A percentile compares a stretch with the other conserved stretches of the same genome.
phyloP scores from a whole-genome alignment of 2,797 vertebrate species.

The Linurgus olivaceus region DNA sequence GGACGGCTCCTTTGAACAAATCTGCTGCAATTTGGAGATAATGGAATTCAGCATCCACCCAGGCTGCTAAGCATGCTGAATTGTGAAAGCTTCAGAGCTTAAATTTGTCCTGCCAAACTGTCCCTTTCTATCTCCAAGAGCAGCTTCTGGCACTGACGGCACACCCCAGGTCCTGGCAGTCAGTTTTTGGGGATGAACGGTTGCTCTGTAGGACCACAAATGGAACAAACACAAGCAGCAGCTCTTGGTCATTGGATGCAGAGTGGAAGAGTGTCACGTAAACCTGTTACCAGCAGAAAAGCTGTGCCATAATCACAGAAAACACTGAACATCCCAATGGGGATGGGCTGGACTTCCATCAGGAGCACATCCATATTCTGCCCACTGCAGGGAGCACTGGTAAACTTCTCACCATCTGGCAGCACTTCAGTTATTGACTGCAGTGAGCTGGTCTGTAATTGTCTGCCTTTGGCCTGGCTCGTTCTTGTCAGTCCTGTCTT shows the following conservation, averaged over 20 bases:
- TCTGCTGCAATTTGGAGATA: constrained; percentile 31
- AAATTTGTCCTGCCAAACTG: neutral
- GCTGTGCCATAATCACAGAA: neutral
- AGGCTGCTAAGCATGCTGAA: neutral
- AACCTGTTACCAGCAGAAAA: neutral
- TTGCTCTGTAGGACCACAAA: neutral
- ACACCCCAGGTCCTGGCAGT: neutral
- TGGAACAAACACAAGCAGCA: neutral
- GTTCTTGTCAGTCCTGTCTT: fast-evolving
- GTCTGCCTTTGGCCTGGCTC: neutral
- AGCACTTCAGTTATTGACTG: neutral
- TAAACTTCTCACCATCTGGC: neutral
- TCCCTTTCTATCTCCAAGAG: neutral
- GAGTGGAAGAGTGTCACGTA: neutral
- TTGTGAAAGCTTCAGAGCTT: neutral
- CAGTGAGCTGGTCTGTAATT: neutral
- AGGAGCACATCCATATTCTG: neutral
- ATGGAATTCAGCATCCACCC: constrained; percentile 45
- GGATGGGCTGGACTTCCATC: neutral
- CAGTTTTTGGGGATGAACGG: fast-evolving
- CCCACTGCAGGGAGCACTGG: neutral
- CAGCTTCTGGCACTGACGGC: neutral
- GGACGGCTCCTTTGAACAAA: constrained; percentile 42
- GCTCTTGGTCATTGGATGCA: neutral
- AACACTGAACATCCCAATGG: neutral